These are phyloP conservation scores for Artemisiospiza belli DNA, from an alignment of 2,113 vertebrate genomes.

Conservation along the genomic window DNA sequence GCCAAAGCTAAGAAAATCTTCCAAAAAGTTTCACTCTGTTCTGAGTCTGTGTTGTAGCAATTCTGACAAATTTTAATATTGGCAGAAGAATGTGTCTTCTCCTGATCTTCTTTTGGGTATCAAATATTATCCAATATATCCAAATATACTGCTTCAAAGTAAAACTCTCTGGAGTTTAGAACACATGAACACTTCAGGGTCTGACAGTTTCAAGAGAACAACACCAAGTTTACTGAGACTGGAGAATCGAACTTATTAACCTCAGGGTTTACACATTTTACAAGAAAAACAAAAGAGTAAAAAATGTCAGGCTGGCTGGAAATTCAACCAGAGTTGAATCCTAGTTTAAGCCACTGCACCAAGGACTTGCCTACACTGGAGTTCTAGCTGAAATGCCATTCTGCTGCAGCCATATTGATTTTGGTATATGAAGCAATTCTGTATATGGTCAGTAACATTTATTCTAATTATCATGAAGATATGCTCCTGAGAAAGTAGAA, in stretches of 20 bases:
- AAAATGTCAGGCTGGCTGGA: not conserved
- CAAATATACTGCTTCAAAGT: not conserved
- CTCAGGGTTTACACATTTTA: not conserved
- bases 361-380: not conserved
- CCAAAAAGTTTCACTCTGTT: not conserved
- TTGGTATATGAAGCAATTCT: not conserved
- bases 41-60: not conserved
- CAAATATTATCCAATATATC: not conserved
- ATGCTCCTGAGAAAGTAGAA: not conserved
- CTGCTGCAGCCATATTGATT: not conserved
- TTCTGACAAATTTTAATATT: not conserved
- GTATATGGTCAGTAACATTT: not conserved
- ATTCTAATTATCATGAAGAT: not conserved
- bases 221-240: not conserved
- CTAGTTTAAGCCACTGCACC: not conserved
- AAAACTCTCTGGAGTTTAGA: not conserved
- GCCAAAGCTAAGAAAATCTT: conserved; percentile 10
- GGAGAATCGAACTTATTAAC: not conserved
- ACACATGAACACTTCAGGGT: not conserved
- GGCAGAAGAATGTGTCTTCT: not conserved
- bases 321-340: not conserved
- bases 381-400: not conserved
- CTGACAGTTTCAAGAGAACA: not conserved
- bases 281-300: not conserved
- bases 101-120: not conserved